Evolutionary conservation across 2,113 vertebrate species (phyloP).

Genomic region (Chinchilla lanigera): DNA sequence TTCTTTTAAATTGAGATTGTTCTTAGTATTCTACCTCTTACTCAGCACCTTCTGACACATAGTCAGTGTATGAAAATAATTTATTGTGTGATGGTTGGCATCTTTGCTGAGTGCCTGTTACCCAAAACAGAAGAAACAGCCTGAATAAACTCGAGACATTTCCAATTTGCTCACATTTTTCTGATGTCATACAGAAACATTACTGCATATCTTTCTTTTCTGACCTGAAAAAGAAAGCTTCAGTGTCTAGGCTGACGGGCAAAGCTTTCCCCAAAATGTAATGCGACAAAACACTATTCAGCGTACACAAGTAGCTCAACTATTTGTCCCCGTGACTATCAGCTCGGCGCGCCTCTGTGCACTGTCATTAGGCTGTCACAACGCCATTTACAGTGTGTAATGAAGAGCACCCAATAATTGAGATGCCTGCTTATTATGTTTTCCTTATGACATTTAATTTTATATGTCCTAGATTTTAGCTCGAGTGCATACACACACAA

Average conservation of each 20-base stretch:
- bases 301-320: neutral
- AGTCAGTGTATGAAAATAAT: neutral
- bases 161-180: slow-evolving; percentile 6
- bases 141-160: neutral
- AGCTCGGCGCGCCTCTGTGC: neutral
- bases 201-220: neutral
- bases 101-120: neutral
- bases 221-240: slow-evolving; percentile 30
- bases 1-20: neutral
- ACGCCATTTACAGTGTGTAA: slow-evolving; percentile 28
- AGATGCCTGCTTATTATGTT: slow-evolving; percentile 69
- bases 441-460: slow-evolving; percentile 78
- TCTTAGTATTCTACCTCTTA: neutral
- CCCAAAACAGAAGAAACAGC: neutral
- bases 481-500: slow-evolving; percentile 55
- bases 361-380: slow-evolving; percentile 33
- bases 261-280: slow-evolving; percentile 21
- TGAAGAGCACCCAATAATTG: slow-evolving; percentile 54
- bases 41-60: neutral
- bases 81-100: neutral
- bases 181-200: neutral
- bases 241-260: neutral
- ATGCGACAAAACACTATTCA: slow-evolving; percentile 26
- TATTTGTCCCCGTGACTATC: slow-evolving; percentile 35
- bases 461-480: slow-evolving; percentile 77